Evolutionary conservation across 2,797 vertebrate genomes (phyloP).

Genomic region (Dermochelys coriacea): DNA sequence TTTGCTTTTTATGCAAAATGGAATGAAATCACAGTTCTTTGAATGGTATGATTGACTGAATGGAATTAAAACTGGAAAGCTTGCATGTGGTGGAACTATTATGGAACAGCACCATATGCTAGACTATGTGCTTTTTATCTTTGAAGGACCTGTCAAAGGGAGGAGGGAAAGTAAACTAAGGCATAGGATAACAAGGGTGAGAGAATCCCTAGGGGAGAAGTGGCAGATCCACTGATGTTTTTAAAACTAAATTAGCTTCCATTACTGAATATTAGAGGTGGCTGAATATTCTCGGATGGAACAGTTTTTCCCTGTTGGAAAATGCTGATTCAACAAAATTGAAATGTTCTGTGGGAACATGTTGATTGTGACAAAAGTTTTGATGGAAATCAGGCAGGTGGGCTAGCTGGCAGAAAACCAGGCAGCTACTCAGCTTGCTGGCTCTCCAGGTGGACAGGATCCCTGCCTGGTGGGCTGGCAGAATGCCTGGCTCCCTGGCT

Average conservation of each 20-base stretch:
- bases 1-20: neutral
- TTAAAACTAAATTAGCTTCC: constrained; percentile 22
- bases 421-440: neutral
- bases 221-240: neutral
- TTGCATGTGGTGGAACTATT: neutral
- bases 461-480: neutral
- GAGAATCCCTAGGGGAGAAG: neutral
- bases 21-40: neutral
- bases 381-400: neutral
- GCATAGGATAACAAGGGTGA: neutral
- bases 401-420: neutral
- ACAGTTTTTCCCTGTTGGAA: neutral
- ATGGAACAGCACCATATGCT: neutral
- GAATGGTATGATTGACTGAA: neutral
- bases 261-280: neutral
- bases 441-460: neutral
- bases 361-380: neutral
- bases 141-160: neutral
- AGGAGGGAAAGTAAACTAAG: neutral
- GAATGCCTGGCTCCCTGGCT: neutral
- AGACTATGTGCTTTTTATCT: neutral
- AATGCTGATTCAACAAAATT: neutral
- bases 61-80: neutral
- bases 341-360: rapidly evolving
- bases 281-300: neutral